Conservation (phyloP, 2,113 vertebrate species). For the Ptychochromis oligacanthus region DNA sequence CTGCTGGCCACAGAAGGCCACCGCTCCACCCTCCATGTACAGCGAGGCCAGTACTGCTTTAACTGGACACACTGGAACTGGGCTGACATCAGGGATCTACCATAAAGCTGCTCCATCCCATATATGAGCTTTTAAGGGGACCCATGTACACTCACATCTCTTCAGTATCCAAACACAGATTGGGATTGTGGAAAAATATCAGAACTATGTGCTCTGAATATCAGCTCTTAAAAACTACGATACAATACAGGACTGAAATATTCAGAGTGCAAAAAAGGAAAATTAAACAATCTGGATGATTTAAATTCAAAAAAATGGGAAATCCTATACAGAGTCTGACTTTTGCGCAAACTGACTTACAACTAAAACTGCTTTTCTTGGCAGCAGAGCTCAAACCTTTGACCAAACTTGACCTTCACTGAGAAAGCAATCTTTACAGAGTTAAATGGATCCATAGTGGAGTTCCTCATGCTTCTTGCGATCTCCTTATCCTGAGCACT, state of each 20-base stretch:
- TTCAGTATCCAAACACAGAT: not conserved
- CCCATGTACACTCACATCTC: not conserved
- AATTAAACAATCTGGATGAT: not conserved
- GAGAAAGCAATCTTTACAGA: not conserved
- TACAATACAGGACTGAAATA: not conserved
- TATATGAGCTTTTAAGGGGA: conserved; percentile 65
- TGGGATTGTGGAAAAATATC: not conserved
- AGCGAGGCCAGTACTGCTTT: conserved; percentile 85
- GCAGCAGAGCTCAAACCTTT: not conserved
- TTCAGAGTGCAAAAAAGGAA: not conserved
- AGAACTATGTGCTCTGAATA: not conserved
- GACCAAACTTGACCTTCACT: not conserved
- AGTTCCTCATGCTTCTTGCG: not conserved
- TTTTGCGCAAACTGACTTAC: not conserved
- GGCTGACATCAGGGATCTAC: conserved; percentile 83
- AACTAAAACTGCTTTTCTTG: not conserved
- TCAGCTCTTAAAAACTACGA: not conserved
- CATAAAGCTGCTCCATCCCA: conserved; percentile 89
- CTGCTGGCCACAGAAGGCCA: conserved; percentile 84
- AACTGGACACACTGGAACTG: conserved; percentile 81
- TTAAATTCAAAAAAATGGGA: not conserved
- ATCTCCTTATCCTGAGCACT: conserved; percentile 24
- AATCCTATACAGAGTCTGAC: not conserved
- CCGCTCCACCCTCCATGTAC: conserved; percentile 79
- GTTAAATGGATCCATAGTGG: conserved; percentile 1